Percentiles rank a stretch among this genome's conserved stretches.
Conservation (phyloP, 2,888 invertebrate species). For the Archips xylosteana region DNA sequence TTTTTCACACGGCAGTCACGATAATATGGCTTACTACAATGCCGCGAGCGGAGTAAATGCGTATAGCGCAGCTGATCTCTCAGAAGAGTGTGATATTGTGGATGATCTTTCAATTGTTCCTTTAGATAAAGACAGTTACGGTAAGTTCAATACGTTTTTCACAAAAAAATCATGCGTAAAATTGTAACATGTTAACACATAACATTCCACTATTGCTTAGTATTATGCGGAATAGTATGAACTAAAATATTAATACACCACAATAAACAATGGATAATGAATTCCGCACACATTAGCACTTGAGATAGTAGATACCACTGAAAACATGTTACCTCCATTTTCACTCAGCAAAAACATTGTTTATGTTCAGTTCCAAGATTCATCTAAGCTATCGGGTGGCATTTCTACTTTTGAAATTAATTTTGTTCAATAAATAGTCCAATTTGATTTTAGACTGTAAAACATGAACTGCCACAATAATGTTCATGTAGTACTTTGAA, state of each 20-base stretch:
- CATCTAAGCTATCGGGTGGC: not conserved
- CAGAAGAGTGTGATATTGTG: slow-evolving; percentile 65
- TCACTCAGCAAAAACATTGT: not conserved
- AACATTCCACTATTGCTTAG: not conserved
- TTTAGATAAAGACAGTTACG: slow-evolving; percentile 95
- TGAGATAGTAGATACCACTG: not conserved
- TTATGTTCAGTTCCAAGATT: not conserved
- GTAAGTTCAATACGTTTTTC: slow-evolving; percentile 80
- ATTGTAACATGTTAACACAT: slow-evolving; percentile 5
- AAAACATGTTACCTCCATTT: not conserved
- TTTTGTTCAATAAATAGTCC: not conserved
- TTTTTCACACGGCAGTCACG: slow-evolving; percentile 53
- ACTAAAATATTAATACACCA: not conserved
- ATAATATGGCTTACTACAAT: slow-evolving; percentile 76
- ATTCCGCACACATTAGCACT: not conserved
- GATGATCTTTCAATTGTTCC: slow-evolving; percentile 94
- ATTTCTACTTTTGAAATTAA: not conserved
- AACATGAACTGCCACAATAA: not conserved
- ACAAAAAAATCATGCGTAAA: not conserved
- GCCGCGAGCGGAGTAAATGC: slow-evolving; percentile 63
- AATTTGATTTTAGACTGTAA: not conserved
- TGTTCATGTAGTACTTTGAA: too few species aligned
- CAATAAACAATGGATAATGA: not conserved
- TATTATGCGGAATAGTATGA: not conserved
- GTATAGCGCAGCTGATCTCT: slow-evolving; percentile 53